Percentiles rank a stretch among this genome's conserved stretches.
These are phyloP conservation scores for Todiramphus chloris DNA, from an alignment of 2,113 vertebrate genomes.

Conservation along the genomic window DNA sequence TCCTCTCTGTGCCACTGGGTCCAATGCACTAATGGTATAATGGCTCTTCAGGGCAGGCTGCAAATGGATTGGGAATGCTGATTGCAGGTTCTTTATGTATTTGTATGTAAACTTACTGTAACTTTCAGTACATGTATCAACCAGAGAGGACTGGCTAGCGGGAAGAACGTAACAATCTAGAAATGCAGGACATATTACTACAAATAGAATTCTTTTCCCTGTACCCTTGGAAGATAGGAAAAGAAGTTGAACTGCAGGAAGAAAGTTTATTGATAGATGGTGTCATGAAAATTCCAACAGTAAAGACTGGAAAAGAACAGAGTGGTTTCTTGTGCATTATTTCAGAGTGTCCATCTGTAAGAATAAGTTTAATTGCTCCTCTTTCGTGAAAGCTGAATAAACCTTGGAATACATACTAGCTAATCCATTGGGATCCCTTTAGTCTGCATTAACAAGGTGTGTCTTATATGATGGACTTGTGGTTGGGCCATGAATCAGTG, in stretches of 20 bases:
- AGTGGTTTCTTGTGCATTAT: not conserved
- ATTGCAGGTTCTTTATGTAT: not conserved
- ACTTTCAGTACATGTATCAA: not conserved
- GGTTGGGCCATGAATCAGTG: not conserved
- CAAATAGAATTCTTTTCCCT: not conserved
- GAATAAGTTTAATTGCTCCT: not conserved
- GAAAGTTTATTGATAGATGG: not conserved
- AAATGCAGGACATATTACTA: not conserved
- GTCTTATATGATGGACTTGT: fast-evolving
- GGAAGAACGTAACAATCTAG: not conserved
- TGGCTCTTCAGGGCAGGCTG: not conserved
- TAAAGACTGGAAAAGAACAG: not conserved
- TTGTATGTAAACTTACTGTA: not conserved
- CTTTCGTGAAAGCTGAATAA: not conserved
- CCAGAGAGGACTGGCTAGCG: not conserved
- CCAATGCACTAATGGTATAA: not conserved
- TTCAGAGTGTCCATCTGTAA: not conserved
- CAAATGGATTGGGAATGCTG: not conserved
- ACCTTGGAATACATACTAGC: not conserved
- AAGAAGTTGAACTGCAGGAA: not conserved
- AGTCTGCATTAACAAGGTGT: not conserved
- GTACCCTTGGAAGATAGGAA: not conserved
- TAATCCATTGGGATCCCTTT: not conserved
- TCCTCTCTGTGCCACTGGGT: not conserved
- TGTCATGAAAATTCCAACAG: not conserved